Evolutionary conservation across 2,888 invertebrate species (phyloP), one percentile per base, ranked within the genome.

Genomic region (Gymnocheta viridis): DNA sequence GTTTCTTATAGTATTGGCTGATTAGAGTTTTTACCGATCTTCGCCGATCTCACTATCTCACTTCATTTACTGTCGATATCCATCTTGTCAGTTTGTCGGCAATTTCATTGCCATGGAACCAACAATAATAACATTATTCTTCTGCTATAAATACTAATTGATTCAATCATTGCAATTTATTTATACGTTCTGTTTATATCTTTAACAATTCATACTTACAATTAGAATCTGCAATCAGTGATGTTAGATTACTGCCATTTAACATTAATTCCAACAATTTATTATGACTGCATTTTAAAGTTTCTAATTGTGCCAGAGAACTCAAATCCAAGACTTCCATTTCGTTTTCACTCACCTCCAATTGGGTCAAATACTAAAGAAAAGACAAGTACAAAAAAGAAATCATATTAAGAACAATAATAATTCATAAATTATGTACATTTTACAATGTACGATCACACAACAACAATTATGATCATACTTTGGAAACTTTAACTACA

Each of bases 261-360:
- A 97, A 91, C 3, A 95, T 95, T 44, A 97, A 92, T 88, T 96
- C 95, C 86, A 95, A 95, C 74, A 97, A 93, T 82, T 94, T 93
- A 91, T 97, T 97, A 90, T 95, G 94, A 29, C 95, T 95, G 88
- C 96, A 97, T 87, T 96, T 95, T 41, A 97, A 92, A 86, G 95
- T 95, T 88, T 96, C 95, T 66, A 97, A 92, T 82, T 96, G 95
- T 27, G 95, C 95, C 70, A 97, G 93, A 3, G 97, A 96, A 69
- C 96, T 95, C 87, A 97, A 93, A 88, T 97, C 96, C 88, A 97
- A 92, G 87, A 95, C 95, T 91, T 96, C 96, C 87, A 97, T 96
- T 86, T 94, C 94, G 90, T 97, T 97, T 92, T 96, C 95, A 86
- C 96, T 96, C 69, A 97, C 95, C 89, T 97, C 97, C 90, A 97